Evolutionary conservation across 2,113 vertebrate genomes (phyloP).

Genomic region (Athene noctua): DNA sequence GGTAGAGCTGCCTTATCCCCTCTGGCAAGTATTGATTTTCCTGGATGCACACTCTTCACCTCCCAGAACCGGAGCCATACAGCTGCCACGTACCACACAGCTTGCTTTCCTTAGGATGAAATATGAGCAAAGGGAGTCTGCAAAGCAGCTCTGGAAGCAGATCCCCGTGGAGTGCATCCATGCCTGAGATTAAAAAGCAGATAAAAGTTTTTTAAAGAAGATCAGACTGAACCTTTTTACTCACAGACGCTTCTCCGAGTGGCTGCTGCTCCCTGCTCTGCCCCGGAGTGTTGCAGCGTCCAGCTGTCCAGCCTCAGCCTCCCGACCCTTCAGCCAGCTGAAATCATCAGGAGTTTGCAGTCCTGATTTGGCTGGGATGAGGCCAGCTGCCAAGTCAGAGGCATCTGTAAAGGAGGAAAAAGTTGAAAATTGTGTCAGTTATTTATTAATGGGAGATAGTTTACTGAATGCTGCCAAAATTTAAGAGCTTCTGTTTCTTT

Average conservation of each 20-base stretch:
- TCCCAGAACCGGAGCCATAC: background rate
- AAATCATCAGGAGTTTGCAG: background rate
- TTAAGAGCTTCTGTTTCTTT: constrained; percentile 39
- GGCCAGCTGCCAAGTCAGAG: constrained; percentile 14
- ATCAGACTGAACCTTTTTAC: background rate
- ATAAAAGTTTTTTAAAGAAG: background rate
- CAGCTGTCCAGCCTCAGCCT: background rate
- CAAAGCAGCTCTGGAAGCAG: background rate
- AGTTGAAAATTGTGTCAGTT: constrained; percentile 24
- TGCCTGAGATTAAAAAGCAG: background rate
- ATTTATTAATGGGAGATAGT: constrained; percentile 28
- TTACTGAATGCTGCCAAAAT: constrained; percentile 42
- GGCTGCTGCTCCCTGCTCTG: background rate
- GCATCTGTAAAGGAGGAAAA: constrained; percentile 14
- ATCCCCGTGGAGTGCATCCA: background rate
- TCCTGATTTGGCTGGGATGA: background rate
- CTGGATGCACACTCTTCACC: background rate
- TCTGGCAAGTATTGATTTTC: background rate
- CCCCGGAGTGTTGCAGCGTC: background rate
- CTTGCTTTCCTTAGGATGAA: background rate
- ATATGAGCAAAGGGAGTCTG: background rate
- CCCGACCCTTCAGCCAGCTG: background rate
- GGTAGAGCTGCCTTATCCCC: background rate
- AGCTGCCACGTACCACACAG: background rate
- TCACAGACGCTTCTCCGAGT: background rate